Conservation (phyloP, 1,140 invertebrate genomes). For the Cataglyphis hispanica region DNA sequence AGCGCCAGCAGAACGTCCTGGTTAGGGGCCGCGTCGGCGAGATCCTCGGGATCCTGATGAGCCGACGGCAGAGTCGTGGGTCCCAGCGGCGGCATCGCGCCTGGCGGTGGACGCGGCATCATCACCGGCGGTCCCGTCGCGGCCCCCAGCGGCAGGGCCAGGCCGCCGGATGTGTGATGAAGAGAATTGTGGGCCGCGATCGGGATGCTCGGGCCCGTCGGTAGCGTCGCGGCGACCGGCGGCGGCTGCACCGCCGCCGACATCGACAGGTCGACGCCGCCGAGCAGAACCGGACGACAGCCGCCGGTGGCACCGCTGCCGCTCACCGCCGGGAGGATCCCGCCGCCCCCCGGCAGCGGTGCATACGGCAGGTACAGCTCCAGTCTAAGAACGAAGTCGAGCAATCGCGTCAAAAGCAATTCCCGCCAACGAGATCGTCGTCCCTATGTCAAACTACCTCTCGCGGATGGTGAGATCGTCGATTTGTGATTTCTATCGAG, state of each 20-base stretch:
- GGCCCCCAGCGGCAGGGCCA: constrained; percentile 85
- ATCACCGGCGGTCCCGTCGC: constrained; percentile 83
- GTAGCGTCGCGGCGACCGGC: constrained; percentile 68
- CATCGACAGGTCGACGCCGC: constrained; percentile 85
- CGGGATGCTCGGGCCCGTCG: constrained; percentile 67
- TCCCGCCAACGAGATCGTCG: constrained; percentile 3
- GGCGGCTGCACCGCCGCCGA: constrained; percentile 81
- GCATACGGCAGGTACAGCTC: constrained; percentile 86
- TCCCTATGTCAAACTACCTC: background rate
- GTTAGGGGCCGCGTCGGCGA: constrained; percentile 88
- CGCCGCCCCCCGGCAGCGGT: constrained; percentile 85
- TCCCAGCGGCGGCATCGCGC: constrained; percentile 84
- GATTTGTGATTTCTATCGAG: background rate
- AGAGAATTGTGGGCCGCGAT: constrained; percentile 76
- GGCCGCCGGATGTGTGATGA: constrained; percentile 74
- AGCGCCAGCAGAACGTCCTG: constrained; percentile 94
- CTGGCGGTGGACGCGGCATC: constrained; percentile 85
- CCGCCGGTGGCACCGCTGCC: constrained; percentile 75
- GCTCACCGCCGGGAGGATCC: constrained; percentile 85
- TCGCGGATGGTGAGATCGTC: background rate
- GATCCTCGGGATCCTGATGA: constrained; percentile 80
- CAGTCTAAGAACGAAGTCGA: constrained; percentile 79
- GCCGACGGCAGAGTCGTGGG: constrained; percentile 76
- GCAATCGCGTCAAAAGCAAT: constrained; percentile 19
- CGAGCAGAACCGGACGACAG: constrained; percentile 78